These are phyloP conservation scores for Heliconius congener DNA, from an alignment of 1,140 invertebrate genomes.

Conservation along the genomic window DNA sequence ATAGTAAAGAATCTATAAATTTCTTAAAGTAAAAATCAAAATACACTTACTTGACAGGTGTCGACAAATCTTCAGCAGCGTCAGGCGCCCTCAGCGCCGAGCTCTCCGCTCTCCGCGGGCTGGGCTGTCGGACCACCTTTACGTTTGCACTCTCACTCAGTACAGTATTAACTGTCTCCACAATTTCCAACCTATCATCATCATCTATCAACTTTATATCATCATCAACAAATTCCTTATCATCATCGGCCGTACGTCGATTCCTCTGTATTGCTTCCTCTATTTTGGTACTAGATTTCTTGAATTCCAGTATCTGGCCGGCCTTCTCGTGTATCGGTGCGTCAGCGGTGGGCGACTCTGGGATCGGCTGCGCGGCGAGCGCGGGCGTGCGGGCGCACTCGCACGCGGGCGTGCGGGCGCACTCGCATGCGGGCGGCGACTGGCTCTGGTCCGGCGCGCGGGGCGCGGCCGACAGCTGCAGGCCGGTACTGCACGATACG, in stretches of 20 bases:
- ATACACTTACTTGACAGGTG: conserved; percentile 33
- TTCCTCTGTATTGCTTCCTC: conserved; percentile 64
- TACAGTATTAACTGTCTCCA: conserved; percentile 30
- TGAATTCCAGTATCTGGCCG: conserved; percentile 68
- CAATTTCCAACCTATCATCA: conserved; percentile 31
- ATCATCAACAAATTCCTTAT: conserved; percentile 15
- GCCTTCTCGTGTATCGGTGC: conserved; percentile 52
- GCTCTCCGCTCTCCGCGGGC: not conserved
- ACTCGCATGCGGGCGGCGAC: conserved; percentile 89
- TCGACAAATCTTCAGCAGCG: conserved; percentile 21
- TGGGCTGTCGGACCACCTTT: too few species aligned
- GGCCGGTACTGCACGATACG: conserved; percentile 86
- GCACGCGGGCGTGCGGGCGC: conserved; percentile 25
- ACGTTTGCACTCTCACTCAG: conserved; percentile 17
- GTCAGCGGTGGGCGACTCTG: conserved; percentile 13
- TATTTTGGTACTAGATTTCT: conserved; percentile 68
- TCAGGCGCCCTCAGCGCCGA: not conserved
- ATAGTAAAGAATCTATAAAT: too few species aligned
- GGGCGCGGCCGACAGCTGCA: conserved; percentile 81
- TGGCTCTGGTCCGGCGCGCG: conserved; percentile 86
- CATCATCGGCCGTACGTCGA: conserved; percentile 30
- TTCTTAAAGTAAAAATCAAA: not conserved
- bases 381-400: conserved; percentile 41
- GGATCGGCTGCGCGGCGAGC: conserved; percentile 47
- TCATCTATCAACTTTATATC: conserved; percentile 32